A percentile compares a stretch with the other conserved stretches of the same genome.
These are phyloP conservation scores for Monarcha castaneiventris DNA, from an alignment of 2,113 vertebrate genomes.

Conservation along the genomic window DNA sequence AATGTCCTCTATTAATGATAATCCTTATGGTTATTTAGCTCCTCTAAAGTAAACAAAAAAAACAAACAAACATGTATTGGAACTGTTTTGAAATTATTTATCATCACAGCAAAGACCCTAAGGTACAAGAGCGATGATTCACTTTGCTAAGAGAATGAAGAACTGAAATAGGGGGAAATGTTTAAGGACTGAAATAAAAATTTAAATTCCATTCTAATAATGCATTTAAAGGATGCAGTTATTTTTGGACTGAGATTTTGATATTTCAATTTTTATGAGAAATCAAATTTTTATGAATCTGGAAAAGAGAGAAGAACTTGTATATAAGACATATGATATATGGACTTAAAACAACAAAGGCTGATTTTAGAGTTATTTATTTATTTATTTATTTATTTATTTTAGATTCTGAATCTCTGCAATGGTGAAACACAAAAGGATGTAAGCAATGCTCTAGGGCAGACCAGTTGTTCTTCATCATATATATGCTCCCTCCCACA, in stretches of 20 bases:
- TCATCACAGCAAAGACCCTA: not conserved
- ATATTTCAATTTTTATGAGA: not conserved
- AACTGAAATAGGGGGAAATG: not conserved
- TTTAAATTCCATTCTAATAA: not conserved
- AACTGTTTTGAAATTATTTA: not conserved
- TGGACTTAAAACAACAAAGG: accelerated
- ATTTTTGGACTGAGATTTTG: not conserved
- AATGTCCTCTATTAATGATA: not conserved
- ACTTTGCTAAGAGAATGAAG: not conserved
- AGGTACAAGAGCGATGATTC: not conserved
- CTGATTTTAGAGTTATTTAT: not conserved
- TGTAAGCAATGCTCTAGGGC: not conserved
- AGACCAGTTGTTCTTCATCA: not conserved
- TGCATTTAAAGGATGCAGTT: not conserved
- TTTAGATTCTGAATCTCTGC: not conserved
- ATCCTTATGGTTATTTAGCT: not conserved
- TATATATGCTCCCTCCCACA: not conserved
- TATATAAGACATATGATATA: not conserved
- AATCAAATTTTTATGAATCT: not conserved
- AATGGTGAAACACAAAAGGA: not conserved
- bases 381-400: not conserved
- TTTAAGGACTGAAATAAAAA: not conserved
- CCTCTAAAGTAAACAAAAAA: not conserved
- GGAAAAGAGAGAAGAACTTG: not conserved
- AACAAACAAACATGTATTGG: not conserved